A percentile compares a stretch with the other conserved stretches of the same genome.
phyloP scores from a whole-genome alignment of 1,140 invertebrate genomes.

The Chionoecetes opilio region DNA sequence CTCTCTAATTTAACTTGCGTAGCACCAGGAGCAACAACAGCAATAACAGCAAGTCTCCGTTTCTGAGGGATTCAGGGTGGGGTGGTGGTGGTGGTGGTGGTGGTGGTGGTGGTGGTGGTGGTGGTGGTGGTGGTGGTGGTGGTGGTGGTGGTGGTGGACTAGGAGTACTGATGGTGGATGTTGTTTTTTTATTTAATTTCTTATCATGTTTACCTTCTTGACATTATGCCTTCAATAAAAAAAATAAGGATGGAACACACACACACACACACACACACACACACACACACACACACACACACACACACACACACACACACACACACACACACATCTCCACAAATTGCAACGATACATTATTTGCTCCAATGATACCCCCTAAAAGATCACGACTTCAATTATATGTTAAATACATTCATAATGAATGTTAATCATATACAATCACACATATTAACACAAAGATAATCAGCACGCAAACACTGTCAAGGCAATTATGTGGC shows the following conservation, averaged over 20 bases:
- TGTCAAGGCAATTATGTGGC: too few relatives aligned
- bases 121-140: too few relatives aligned
- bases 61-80: neutral
- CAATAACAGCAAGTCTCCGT: neutral
- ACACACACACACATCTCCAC: neutral
- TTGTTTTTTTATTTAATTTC: neutral
- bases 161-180: neutral
- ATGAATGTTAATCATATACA: too few relatives aligned
- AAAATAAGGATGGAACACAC: too few relatives aligned
- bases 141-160: neutral
- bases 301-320: constrained; percentile 27
- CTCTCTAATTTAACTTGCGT: constrained; percentile 19
- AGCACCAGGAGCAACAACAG: neutral
- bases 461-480: too few relatives aligned
- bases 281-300: constrained; percentile 7
- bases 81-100: neutral
- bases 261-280: neutral
- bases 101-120: neutral
- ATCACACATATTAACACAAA: too few relatives aligned
- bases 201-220: neutral
- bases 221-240: neutral
- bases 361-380: too few relatives aligned
- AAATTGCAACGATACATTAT: too few relatives aligned
- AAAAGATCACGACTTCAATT: too few relatives aligned
- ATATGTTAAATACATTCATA: too few relatives aligned